Conservation (phyloP, 1,140 invertebrate species). For the Drosophila auraria region DNA sequence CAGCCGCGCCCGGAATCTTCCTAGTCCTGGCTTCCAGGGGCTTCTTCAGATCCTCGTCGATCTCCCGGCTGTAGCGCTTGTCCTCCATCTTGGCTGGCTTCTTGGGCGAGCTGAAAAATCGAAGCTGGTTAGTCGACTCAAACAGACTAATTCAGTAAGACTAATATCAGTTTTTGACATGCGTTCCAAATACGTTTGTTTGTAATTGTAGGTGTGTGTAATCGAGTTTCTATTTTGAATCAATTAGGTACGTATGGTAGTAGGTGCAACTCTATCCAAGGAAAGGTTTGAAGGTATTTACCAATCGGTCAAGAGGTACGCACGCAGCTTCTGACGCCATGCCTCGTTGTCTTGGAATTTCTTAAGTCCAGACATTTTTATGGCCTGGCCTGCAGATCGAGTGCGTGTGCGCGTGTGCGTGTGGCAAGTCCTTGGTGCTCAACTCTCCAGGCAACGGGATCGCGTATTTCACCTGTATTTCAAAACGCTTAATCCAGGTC, state of each 20-base stretch:
- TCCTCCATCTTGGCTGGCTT: slow-evolving; percentile 31
- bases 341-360: slow-evolving; percentile 76
- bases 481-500: not conserved
- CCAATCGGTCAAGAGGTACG: slow-evolving; percentile 70
- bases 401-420: slow-evolving; percentile 5
- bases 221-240: not conserved
- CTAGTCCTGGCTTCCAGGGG: slow-evolving; percentile 20
- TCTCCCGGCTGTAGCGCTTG: slow-evolving; percentile 50
- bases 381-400: slow-evolving; percentile 9
- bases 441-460: slow-evolving; percentile 7
- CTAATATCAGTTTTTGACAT: slow-evolving; percentile 6
- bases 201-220: slow-evolving; percentile 25
- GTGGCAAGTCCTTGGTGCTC: slow-evolving; percentile 18
- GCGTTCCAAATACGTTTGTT: slow-evolving; percentile 10
- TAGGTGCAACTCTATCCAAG: slow-evolving; percentile 31
- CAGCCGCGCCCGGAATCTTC: not conserved
- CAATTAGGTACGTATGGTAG: slow-evolving; percentile 7
- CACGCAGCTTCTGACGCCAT: slow-evolving; percentile 72
- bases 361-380: slow-evolving; percentile 68
- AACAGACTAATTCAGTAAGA: not conserved
- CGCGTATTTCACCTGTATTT: slow-evolving; percentile 15
- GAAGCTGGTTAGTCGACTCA: not conserved
- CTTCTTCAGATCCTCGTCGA: slow-evolving; percentile 47
- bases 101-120: slow-evolving; percentile 17
- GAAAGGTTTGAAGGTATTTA: slow-evolving; percentile 59